Base-by-base conservation (phyloP, 1,140 invertebrate genomes). In the Macrotrachela quadricornifera region DNA sequence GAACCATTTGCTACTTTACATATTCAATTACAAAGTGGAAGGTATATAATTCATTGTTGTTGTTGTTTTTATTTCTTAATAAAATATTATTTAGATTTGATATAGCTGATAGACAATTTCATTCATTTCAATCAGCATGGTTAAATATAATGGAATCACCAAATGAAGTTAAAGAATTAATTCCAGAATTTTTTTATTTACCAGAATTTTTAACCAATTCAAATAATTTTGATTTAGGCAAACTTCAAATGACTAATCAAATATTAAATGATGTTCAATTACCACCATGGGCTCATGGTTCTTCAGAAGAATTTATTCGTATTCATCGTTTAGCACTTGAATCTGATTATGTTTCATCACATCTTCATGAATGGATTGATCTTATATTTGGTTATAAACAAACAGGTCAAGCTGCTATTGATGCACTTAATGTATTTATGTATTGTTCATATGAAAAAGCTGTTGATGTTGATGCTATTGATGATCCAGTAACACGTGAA, bases 81-180 rank as follows among this genome's bases (percentile, higher is more conserved):
- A n/a, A n/a, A n/a, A n/a, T 57, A 11, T 56, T n/a, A 37, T 51
- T 46, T 37, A 18, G 39, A 43, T 96, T 97, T 70, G 94, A 99
- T 66, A 86, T 96, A 69, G 86, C 91, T 1, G 90, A 97, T 67
- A 71, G 92, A 56, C 74, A 95, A 11, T 97, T 99, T 71, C 84
- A 83, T 10, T 92, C 86, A 1, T 78, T 97, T 6, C 79, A 81
- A 0, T 72, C 91, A 21, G 82, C 88, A 3, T 99, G 92, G 91
- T 91, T 94, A 69, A 95, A 94, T 66, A 94, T 90, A 63, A 91
- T 95, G 68, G 75, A 87, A 41, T 90, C 96, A 64, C 94, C 91
- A 0, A 94, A 88, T 2, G 54, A 55, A 36, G 49, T 46, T 12
- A 55, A 55, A 46, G 54, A 55, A 41, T 17, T 55, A 15, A 55